phyloP scores from a whole-genome alignment of 2,888 invertebrate species.

The Petrophora chlorosata region DNA sequence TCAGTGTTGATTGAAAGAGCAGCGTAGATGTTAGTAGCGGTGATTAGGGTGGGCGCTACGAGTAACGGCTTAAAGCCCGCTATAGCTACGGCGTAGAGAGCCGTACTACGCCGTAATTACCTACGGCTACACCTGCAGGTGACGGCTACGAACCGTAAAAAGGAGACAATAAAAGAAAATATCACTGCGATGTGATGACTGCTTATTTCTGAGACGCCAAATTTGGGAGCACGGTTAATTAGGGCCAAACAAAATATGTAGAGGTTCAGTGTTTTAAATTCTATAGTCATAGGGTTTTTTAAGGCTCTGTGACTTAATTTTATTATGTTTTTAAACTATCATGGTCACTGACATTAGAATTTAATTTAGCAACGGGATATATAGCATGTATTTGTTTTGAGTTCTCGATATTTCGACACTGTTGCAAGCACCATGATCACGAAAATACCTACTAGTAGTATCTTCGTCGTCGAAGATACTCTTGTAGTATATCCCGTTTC shows the following conservation, averaged over 20 bases:
- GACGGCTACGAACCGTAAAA: conserved; percentile 63
- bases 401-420: too few relatives aligned
- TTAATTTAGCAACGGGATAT: too few relatives aligned
- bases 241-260: not conserved
- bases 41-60: conserved; percentile 46
- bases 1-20: conserved; percentile 51
- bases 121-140: conserved; percentile 63
- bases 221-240: conserved; percentile 11
- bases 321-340: too few relatives aligned
- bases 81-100: too few relatives aligned
- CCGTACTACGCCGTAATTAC: conserved; percentile 64
- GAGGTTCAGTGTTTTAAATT: not conserved
- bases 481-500: too few relatives aligned
- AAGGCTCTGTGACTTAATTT: too few relatives aligned
- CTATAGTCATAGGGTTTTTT: too few relatives aligned
- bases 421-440: too few relatives aligned
- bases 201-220: conserved; percentile 36
- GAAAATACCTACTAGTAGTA: too few relatives aligned
- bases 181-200: conserved; percentile 40
- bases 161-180: conserved; percentile 58
- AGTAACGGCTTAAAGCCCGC: conserved; percentile 23
- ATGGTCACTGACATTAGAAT: too few relatives aligned
- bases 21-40: conserved; percentile 23
- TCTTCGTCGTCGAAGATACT: too few relatives aligned
- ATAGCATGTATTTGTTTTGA: too few relatives aligned